Base-by-base conservation (phyloP, 2,113 vertebrate genomes). In the Brachypodius melanocephalos region DNA sequence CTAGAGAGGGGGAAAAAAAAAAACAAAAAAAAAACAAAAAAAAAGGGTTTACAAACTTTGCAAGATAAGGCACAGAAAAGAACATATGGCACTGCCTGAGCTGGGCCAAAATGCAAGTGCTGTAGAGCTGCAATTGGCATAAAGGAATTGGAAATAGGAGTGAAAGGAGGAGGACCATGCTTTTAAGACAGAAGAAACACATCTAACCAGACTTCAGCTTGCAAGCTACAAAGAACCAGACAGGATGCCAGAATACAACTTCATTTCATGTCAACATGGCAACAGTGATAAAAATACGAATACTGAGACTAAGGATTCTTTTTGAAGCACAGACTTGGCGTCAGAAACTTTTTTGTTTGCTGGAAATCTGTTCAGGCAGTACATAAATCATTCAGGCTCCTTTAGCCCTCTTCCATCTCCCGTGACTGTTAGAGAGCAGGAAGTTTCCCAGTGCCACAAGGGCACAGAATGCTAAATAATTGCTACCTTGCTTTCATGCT, bases 271-370 rank as follows among this genome's bases (percentile, higher is more conserved):
- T 84, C 81, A 87, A 81, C 46, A 20, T 29, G 54, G 51, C 59
- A 95, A 49, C 42, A 58, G 24, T 58, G 55, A 86, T 84, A 90
- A 95, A 92, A 95, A 89, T 83, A 93, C 62, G 76, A 77, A 45
- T 57, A 68, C n/a, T 38, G 49, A 31, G 67, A 73, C 79, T 76
- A 61, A 85, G 9, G 28, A 73, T 73, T 88, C 62, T 57, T 88
- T 79, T 45, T 79, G 67, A 95, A 79, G 58, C 82, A 62, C 25
- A 40, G 28, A 48, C 25, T 28, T 88, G 67, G 75, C 83, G 76
- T 36, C 2, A 21, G 59, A 76, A 95, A 77, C 32, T 61, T 77
- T 92, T 85, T 36, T 0, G 1, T 65, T 90, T 90, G 72, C 67
- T 92, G 29, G 63, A 72, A 92, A 65, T 65, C 54, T 58, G 38